phyloP scores from a whole-genome alignment of 2,113 vertebrate species.

The Psilopogon haemacephalus region DNA sequence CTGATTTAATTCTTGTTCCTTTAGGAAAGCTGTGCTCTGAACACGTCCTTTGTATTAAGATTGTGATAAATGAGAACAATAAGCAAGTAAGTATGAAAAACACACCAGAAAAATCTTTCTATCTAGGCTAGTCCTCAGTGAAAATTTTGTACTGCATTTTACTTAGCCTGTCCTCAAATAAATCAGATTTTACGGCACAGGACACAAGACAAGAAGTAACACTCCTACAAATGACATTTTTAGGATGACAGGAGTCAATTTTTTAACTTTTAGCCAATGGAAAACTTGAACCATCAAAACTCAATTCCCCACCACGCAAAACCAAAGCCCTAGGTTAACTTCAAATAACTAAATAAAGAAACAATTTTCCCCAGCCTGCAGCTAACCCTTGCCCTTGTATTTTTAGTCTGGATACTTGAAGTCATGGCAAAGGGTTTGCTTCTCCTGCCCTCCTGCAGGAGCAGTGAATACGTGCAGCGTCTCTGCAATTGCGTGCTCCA shows the following conservation, averaged over 20 bases:
- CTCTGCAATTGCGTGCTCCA: neutral
- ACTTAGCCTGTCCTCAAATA: neutral
- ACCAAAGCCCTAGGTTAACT: neutral
- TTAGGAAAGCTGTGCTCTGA: neutral
- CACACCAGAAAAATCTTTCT: neutral
- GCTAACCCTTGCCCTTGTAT: neutral
- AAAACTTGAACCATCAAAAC: neutral
- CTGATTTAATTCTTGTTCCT: neutral
- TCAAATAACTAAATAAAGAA: conserved; percentile 25
- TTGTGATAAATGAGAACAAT: neutral
- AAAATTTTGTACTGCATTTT: neutral
- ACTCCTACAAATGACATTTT: neutral
- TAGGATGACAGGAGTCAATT: neutral
- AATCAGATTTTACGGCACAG: neutral
- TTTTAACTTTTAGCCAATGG: neutral
- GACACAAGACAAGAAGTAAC: neutral
- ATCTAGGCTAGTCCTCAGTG: neutral
- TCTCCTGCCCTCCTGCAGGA: neutral
- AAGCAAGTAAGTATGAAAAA: neutral
- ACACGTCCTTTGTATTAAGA: neutral
- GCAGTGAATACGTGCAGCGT: neutral
- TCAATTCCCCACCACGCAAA: neutral
- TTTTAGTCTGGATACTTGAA: neutral
- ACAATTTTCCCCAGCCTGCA: neutral
- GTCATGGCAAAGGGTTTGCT: neutral